These are phyloP conservation scores for Micromesistius poutassou DNA, from an alignment of 2,797 vertebrate genomes.

Conservation along the genomic window DNA sequence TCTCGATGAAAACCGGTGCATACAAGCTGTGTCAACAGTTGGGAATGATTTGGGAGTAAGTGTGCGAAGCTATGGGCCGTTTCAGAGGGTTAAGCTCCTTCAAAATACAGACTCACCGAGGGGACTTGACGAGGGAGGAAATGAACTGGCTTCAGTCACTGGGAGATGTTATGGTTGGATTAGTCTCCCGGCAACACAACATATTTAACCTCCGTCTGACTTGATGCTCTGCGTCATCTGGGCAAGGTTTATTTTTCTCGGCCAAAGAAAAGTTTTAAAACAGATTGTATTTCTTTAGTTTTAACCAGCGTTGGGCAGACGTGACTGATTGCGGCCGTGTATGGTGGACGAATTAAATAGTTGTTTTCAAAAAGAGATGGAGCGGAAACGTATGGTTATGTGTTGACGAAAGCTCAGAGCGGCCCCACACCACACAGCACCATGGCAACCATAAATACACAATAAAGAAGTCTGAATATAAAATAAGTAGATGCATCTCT, in stretches of 20 bases:
- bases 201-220: neutral
- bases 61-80: neutral
- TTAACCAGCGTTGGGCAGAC: neutral
- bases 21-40: neutral
- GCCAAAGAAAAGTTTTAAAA: neutral
- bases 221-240: neutral
- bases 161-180: slow-evolving; percentile 3
- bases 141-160: neutral
- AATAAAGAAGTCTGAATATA: too few relatives aligned
- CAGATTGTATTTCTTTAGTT: neutral
- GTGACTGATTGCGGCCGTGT: neutral
- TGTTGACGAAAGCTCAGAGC: neutral
- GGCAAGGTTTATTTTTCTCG: neutral
- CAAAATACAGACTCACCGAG: neutral
- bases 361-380: neutral
- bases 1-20: neutral
- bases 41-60: neutral
- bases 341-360: neutral
- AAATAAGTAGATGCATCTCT: neutral
- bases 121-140: neutral
- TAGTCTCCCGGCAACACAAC: neutral
- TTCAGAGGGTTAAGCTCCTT: neutral
- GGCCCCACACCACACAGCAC: neutral
- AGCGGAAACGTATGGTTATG: neutral
- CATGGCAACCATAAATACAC: too few relatives aligned